Evolutionary conservation across 2,888 invertebrate genomes (phyloP), one percentile per base, ranked within the genome.

Genomic region (Apomyelois bistriatella): DNA sequence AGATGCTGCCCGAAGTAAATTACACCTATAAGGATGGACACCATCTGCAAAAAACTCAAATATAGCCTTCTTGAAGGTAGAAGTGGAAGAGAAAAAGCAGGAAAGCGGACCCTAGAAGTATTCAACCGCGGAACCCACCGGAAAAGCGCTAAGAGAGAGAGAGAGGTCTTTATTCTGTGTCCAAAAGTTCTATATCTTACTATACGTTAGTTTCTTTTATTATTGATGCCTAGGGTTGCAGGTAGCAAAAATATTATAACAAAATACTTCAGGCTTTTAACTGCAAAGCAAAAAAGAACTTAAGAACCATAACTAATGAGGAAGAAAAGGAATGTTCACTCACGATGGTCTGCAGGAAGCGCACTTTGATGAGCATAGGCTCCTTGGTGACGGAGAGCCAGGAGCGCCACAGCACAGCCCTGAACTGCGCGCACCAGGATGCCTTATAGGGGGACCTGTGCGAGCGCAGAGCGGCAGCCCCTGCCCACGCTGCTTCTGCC

Each of bases 331-430:
- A 22, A 22, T 5, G 5, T 22, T 22, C 52, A 91, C 95, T 92
- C 80, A 98, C 98, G 68, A 97, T 91, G 15, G 97, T 97, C 85
- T 99, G 98, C 32, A 97, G 78, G 59, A 98, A 85, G 61, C 98
- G 93, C 59, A 98, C 96, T 94, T 95, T 95, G 57, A 98, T 94
- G 17, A 99, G 91, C 76, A 97, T 92, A 0, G 98, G 98, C 72
- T 99, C 98, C 74, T 98, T 96, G 50, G 96, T 92, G 37, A 96
- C 94, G 38, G 96, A 95, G 32, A 97, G 86, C 95, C 96, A 96
- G 9, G 97, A 97, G 48, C 99, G 91, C 97, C 97, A 97, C 7
- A 98, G 85, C 0, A 99, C 95, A 0, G 97, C 97, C 0, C 93
- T 82, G 79, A 98, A 96, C 89, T 99, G 99, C 53, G 94, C 94